Evolutionary conservation across 2,797 vertebrate species (phyloP).

Genomic region (Glyptemys insculpta): DNA sequence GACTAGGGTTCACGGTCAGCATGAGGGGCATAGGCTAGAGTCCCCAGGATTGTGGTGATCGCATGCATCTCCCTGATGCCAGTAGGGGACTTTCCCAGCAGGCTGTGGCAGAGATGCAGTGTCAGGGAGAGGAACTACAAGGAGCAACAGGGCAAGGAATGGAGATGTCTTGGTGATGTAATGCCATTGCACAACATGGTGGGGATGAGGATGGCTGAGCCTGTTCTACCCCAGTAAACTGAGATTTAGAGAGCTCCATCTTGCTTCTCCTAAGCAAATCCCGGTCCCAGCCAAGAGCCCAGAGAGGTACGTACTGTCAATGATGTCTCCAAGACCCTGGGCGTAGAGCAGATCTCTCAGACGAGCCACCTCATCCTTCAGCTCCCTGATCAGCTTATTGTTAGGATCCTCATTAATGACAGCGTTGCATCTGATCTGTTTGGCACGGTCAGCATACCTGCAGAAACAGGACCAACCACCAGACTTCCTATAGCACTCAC

Average conservation of each 20-base stretch:
- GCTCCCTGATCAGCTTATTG: constrained; percentile 95
- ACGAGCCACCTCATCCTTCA: constrained; percentile 96
- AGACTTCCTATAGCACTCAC: background rate
- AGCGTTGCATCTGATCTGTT: constrained; percentile 77
- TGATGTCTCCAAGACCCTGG: constrained; percentile 97
- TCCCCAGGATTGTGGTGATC: background rate
- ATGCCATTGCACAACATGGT: background rate
- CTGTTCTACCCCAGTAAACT: background rate
- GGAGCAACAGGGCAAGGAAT: background rate
- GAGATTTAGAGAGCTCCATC: background rate
- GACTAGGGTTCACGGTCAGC: background rate
- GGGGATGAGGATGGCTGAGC: background rate
- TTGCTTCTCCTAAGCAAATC: background rate
- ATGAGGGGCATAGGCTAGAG: background rate
- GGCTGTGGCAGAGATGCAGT: background rate
- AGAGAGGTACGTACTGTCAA: constrained; percentile 90
- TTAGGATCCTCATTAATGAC: constrained; percentile 98
- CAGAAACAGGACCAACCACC: background rate
- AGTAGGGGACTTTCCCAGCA: background rate
- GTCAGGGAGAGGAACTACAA: background rate
- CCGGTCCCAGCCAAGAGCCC: background rate
- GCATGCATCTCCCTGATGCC: background rate
- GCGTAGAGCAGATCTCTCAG: constrained; percentile 93
- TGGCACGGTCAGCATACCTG: constrained; percentile 75
- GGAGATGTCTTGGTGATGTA: background rate